Percentiles rank a stretch among this genome's conserved stretches.
phyloP scores from a whole-genome alignment of 2,888 invertebrate genomes.

The Chloromyia formosa region DNA sequence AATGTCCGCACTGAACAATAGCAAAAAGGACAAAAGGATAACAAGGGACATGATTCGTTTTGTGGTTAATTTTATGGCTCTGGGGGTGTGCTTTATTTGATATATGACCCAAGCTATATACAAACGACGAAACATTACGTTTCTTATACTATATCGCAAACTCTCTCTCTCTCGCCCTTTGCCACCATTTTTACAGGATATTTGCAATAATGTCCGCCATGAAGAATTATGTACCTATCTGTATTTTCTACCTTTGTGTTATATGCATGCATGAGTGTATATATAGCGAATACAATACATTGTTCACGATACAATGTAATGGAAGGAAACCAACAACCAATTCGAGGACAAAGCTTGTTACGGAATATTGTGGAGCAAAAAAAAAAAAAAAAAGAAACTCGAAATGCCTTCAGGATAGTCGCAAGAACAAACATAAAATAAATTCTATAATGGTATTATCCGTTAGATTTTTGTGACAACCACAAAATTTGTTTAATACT shows the following conservation, averaged over 20 bases:
- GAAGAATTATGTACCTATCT: conserved; percentile 1
- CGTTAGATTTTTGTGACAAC: background rate
- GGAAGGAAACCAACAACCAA: conserved; percentile 11
- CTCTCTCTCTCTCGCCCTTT: background rate
- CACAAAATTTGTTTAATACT: conserved; percentile 30
- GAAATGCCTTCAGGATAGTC: conserved; percentile 24
- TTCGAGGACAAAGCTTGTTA: conserved; percentile 3
- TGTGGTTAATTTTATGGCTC: conserved; percentile 44
- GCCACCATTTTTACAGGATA: background rate
- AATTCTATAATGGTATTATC: conserved; percentile 14
- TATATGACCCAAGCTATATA: too few relatives aligned
- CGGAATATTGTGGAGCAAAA: background rate
- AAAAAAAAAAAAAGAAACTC: background rate
- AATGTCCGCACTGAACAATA: conserved; percentile 39
- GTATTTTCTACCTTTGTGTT: background rate
- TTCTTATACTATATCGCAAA: background rate
- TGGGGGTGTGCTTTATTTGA: conserved; percentile 39
- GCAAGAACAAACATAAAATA: conserved; percentile 16
- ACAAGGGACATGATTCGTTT: conserved; percentile 46
- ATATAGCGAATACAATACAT: background rate
- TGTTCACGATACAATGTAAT: background rate
- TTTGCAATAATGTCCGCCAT: conserved; percentile 28
- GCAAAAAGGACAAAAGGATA: conserved; percentile 43
- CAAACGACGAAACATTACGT: background rate
- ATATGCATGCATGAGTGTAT: background rate